Evolutionary conservation across 23 tunicate species (phyloP), one percentile per base, ranked within the genome.

Genomic region (Phallusia fumigata): DNA sequence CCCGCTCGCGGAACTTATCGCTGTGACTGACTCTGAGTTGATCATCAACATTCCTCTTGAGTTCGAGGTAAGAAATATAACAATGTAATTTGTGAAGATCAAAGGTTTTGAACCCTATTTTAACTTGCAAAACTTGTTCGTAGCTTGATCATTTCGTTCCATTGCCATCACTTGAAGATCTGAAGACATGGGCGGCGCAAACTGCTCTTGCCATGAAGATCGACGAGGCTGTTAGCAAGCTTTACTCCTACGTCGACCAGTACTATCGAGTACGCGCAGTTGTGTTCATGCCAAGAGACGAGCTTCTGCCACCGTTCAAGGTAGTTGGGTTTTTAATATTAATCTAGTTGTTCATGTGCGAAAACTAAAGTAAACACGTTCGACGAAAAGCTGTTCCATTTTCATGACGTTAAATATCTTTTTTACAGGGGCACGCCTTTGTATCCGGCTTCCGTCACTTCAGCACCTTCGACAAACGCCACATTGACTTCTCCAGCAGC

Each of bases 221-320:
- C 26, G 86, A 89, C 31, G 88, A 85, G 36, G 50, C 52, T 18
- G 45, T 94, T 40, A 75, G 79, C 18, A 32, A 80, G 28, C 58
- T 87, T 44, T 89, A 86, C 88, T 75, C 85, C 22, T 83, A 72
- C 78, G 83, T 76, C 22, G 86, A 89, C 35, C 34, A 79, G 15
- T 94, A 89, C 80, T 88, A 94, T 82, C 69, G 45, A 65, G 88
- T 75, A 36, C 82, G 87, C 51, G 84, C 98, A 21, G 30, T 94
- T 32, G 26, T 86, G 53, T 79, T 84, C 79, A 89, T 89, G 83
- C 98, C 98, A 40, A 40, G 82, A 73, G 93, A 89, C 44, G 95
- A 94, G 47, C 77, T 80, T 18, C 78, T 89, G 22, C 98, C 98
- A 73, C 98, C 98, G 52, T 94, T 94, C 86, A 94, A 94, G 94